Evolutionary conservation across 2,797 vertebrate species (phyloP).

Genomic region (Mastacembelus armatus): DNA sequence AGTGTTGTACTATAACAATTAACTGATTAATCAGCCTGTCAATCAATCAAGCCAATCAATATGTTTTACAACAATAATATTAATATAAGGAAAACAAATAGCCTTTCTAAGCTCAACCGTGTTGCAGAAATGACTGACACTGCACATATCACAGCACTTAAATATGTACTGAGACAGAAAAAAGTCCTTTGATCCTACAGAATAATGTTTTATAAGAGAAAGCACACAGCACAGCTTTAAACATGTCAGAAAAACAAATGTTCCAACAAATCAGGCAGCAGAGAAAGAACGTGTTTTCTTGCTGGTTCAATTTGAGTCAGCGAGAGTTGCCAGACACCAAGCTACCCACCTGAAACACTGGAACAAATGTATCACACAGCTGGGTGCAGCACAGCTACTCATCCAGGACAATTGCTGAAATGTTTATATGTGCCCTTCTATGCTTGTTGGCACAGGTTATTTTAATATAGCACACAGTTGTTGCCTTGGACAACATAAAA

Average conservation of each 20-base stretch:
- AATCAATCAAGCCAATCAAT: too few relatives aligned
- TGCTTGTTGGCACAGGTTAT: constrained; percentile 4
- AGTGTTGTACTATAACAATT: too few relatives aligned
- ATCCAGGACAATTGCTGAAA: not conserved
- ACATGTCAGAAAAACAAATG: not conserved
- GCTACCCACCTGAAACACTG: constrained; percentile 13
- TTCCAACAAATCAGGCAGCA: not conserved
- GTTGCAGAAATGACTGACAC: not conserved
- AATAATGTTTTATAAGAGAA: not conserved
- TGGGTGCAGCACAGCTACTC: constrained; percentile 7
- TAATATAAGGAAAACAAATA: constrained; percentile 1
- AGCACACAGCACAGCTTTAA: not conserved
- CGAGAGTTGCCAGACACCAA: constrained; percentile 19
- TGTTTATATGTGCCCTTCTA: constrained; percentile 1
- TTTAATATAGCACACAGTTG: constrained; percentile 19
- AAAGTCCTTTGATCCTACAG: not conserved
- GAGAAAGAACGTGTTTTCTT: constrained; percentile 8
- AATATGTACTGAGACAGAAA: not conserved
- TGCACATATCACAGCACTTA: not conserved
- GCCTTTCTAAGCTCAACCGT: not conserved
- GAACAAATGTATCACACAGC: not conserved
- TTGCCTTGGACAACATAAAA: constrained; percentile 9
- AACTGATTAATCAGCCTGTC: too few relatives aligned
- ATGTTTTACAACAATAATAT: too few relatives aligned
- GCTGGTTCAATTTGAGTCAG: constrained; percentile 11